These are phyloP conservation scores for Ginglymostoma cirratum DNA, from an alignment of 2,113 vertebrate genomes.

Conservation along the genomic window DNA sequence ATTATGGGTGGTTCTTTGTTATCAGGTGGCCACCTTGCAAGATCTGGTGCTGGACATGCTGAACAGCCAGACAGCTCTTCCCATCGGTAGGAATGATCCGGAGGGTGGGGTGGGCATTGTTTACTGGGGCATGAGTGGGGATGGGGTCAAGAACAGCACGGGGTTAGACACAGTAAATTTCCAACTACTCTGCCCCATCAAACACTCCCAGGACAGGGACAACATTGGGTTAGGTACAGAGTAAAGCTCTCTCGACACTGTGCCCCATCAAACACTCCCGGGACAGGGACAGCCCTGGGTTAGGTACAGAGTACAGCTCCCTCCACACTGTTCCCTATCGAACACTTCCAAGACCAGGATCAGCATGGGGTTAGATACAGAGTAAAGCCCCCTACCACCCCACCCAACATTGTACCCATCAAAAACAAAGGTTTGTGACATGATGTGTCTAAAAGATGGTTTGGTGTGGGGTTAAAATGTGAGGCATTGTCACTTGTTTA, in stretches of 20 bases:
- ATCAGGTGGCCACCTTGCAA: not conserved
- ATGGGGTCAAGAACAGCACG: not conserved
- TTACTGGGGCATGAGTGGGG: not conserved
- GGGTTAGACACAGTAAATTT: not conserved
- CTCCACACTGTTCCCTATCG: not conserved
- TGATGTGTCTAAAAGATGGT: not conserved
- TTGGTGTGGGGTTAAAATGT: not conserved
- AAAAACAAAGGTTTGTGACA: not conserved
- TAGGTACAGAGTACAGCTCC: too few relatives aligned
- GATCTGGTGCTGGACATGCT: slow-evolving; percentile 11
- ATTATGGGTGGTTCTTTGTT: slow-evolving; percentile 28
- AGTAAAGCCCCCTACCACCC: not conserved
- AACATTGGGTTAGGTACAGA: not conserved
- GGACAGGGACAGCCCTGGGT: not conserved
- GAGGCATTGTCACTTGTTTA: not conserved
- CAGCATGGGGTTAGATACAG: not conserved
- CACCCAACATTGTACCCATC: not conserved
- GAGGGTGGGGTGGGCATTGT: slow-evolving; percentile 2
- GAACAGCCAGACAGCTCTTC: slow-evolving; percentile 7
- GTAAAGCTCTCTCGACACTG: not conserved
- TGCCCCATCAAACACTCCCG: not conserved
- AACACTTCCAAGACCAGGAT: not conserved
- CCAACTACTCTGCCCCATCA: not conserved
- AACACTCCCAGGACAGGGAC: not conserved
- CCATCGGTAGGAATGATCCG: slow-evolving; percentile 15